These are phyloP conservation scores for Erpornis zantholeuca DNA, from an alignment of 2,113 vertebrate genomes.

Conservation along the genomic window DNA sequence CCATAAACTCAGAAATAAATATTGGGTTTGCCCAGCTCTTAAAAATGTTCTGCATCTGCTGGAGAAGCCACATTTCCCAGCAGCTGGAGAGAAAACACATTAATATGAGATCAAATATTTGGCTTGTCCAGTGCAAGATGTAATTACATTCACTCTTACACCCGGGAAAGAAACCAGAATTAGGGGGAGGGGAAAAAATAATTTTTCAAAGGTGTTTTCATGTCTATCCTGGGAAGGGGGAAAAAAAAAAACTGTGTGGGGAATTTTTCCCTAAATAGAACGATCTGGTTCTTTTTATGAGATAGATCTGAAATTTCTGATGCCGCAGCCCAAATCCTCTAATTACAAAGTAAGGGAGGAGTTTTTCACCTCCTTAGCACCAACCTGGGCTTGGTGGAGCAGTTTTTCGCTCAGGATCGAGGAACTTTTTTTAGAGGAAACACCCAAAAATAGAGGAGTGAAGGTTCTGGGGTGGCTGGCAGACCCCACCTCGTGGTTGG, in stretches of 20 bases:
- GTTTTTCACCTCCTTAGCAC: conserved; percentile 61
- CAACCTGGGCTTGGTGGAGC: neutral
- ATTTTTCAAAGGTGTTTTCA: conserved; percentile 70
- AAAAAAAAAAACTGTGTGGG: neutral
- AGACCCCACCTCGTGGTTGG: neutral
- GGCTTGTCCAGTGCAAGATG: conserved; percentile 48
- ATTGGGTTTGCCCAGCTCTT: neutral
- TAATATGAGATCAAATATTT: conserved; percentile 68
- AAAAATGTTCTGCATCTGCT: conserved; percentile 42
- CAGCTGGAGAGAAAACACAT: conserved; percentile 54
- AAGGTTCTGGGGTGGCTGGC: conserved; percentile 28
- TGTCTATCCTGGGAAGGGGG: conserved; percentile 33
- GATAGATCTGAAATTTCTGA: conserved; percentile 43
- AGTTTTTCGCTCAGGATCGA: neutral
- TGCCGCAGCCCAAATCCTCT: conserved; percentile 69
- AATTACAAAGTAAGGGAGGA: conserved; percentile 66
- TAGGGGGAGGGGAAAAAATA: conserved; percentile 32
- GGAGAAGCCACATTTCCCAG: conserved; percentile 32
- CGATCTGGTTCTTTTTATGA: conserved; percentile 48
- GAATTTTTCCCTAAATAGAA: conserved; percentile 71
- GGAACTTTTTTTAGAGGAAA: neutral
- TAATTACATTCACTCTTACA: conserved; percentile 66
- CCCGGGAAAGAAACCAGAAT: conserved; percentile 48
- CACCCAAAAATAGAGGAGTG: conserved; percentile 39
- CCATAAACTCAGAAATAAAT: neutral